phyloP scores from a whole-genome alignment of 30 jellyfish, hydroid and myxozoan genomes.

The Clytia hemisphaerica region DNA sequence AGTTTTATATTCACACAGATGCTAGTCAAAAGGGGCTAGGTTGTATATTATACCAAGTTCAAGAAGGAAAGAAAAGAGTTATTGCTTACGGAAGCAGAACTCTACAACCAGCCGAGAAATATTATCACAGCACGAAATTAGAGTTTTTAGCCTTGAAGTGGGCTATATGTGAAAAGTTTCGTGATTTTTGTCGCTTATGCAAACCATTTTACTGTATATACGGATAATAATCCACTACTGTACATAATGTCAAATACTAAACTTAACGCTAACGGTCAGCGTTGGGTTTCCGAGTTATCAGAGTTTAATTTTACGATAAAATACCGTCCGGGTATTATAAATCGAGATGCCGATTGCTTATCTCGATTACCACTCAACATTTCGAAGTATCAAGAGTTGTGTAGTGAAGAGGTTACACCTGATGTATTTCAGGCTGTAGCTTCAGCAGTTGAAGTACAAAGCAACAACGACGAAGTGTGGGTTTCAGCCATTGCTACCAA shows the following conservation, averaged over 20 bases:
- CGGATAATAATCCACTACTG: conserved; percentile 48
- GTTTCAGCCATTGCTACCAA: no score
- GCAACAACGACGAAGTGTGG: no score
- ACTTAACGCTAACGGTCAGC: conserved; percentile 48
- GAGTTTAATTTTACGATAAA: conserved; percentile 25
- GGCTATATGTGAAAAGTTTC: conserved; percentile 40
- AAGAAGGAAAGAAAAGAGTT: conserved; percentile 38
- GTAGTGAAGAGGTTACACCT: no score
- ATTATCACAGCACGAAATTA: conserved; percentile 32
- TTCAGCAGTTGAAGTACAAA: no score
- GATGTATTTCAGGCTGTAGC: no score
- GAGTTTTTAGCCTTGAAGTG: conserved; percentile 60
- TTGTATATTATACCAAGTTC: conserved; percentile 41
- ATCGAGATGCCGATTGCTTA: conserved; percentile 19
- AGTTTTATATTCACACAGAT: conserved; percentile 52
- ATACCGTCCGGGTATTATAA: conserved; percentile 32
- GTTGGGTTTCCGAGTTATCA: no score
- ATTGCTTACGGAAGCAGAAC: conserved; percentile 45
- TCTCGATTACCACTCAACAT: no score
- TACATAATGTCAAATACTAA: conserved; percentile 40
- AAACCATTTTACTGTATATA: conserved; percentile 31
- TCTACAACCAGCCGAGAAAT: conserved; percentile 35
- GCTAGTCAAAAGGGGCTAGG: conserved; percentile 50
- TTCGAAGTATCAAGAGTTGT: no score
- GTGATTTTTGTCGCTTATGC: conserved; percentile 29